Evolutionary conservation across 2,113 vertebrate species (phyloP), one percentile per base, ranked within the genome.

Genomic region (Colossoma macropomum): DNA sequence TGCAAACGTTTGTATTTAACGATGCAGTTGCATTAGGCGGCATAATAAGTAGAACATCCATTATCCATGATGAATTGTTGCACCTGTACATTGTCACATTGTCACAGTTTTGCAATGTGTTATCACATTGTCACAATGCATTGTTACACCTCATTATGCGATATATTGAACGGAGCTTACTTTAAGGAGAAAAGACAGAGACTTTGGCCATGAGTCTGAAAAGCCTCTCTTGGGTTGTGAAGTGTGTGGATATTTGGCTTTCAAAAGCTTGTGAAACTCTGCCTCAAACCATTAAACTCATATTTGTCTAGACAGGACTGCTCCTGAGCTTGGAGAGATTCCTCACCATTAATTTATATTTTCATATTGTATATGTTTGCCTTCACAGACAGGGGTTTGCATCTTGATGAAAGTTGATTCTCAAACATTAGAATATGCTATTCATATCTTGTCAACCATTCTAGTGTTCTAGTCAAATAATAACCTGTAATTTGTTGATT

Each of bases 231-330:
- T n/a, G 23, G 59, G 59, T n/a, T 27, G 59, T 27, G 59, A 62
- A 11, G 25, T 62, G 89, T 89, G 86, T 90, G 84, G 88, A 88
- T 81, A 84, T 50, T 77, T 81, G 81, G 78, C 86, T 30, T 69
- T 72, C 65, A 69, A 71, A 70, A 79, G 82, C 87, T 82, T 50
- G 77, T 88, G 85, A 89, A 89, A 89, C 80, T 76, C 65, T 65
- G 76, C 83, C 89, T 91, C 87, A 88, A 87, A 89, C 80, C 86
- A 45, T 79, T 52, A 82, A 81, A 87, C 15, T 38, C 56, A 23
- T 45, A 15, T 62, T 65, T 65, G 88, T 89, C 88, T 89, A 83
- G 86, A 88, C 85, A 59, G 77, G 85, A 83, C 81, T 76, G 79
- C 79, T 80, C 19, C 66, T 84, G 72, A 90, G 85, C 75, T 75